Evolutionary conservation across 2,113 vertebrate species (phyloP), one percentile per base, ranked within the genome.

Genomic region (Gopherus evgoodei): DNA sequence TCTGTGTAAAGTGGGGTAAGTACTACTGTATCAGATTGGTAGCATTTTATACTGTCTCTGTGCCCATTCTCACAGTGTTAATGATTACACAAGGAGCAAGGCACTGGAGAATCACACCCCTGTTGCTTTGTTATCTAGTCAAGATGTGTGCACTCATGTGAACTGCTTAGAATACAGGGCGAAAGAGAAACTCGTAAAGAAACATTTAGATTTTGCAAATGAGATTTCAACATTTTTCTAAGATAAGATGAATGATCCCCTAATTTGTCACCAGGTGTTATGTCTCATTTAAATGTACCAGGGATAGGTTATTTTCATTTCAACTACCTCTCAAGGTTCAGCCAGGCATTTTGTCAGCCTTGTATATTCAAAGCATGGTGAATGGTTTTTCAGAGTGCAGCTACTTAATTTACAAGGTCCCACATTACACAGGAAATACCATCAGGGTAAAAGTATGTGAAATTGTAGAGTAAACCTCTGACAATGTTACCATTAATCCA

Each of bases 241-340:
- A 93, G 54, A 91, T 98, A 92, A 90, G 13, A 90, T 80, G 87
- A 95, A 96, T 91, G 84, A 96, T 89, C 38, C 97, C 80, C 96
- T 97, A 93, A 95, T 97, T 95, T 96, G 50, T 44, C 50, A 92
- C n/a, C 38, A 52, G 81, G 47, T 90, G 83, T 13, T 93, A 89
- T 91, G 69, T 94, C 95, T 97, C 91, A 95, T 95, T 97, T 97
- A 96, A 95, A 91, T 97, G 85, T 90, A 90, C 90, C 79, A 86
- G 29, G 95, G 88, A 94, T 92, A 80, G 94, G 59, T 94, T 97
- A 97, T 96, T 97, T 98, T 97, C 85, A 97, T 98, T 97, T 97
- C 44, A 96, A 94, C 25, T 88, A 79, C 86, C 79, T 82, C 76
- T 91, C 96, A 65, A 72, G 44, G 96, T 94, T 50, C 81, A 94